Evolutionary conservation across 1,140 invertebrate species (phyloP).

Genomic region (Coelopa frigida): DNA sequence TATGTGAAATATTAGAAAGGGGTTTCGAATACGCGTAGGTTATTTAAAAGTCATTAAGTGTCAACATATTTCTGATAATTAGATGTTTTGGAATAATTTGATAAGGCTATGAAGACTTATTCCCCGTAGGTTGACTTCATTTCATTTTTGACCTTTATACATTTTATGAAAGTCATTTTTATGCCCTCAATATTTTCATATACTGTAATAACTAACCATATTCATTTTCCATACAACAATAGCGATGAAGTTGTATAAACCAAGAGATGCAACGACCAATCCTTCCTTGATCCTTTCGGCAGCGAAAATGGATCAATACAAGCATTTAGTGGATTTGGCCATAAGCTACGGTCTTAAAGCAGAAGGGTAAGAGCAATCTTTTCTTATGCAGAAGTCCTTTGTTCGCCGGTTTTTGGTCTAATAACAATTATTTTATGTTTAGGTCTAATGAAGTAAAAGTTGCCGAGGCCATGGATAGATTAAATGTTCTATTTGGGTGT

Average conservation of each 20-base stretch:
- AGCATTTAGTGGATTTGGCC: conserved; percentile 80
- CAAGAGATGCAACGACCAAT: conserved; percentile 99
- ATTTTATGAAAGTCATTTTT: too few species aligned
- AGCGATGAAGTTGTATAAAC: conserved; percentile 96
- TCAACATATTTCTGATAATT: too few species aligned
- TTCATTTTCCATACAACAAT: too few species aligned
- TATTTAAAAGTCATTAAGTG: too few species aligned
- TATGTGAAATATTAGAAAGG: too few species aligned
- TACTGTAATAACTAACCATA: too few species aligned
- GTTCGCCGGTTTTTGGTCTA: neutral
- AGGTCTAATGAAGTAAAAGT: conserved; percentile 65
- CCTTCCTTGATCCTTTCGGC: conserved; percentile 94
- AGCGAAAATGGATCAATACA: conserved; percentile 85
- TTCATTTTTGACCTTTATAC: too few species aligned
- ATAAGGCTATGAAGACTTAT: too few species aligned
- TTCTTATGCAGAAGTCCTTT: neutral
- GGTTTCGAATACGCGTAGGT: too few species aligned
- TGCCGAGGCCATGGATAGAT: conserved; percentile 78
- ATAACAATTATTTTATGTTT: conserved; percentile 9
- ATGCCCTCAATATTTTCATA: too few species aligned
- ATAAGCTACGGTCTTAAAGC: conserved; percentile 74
- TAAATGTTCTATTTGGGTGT: conserved; percentile 91
- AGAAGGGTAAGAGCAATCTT: conserved; percentile 51
- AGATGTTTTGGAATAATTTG: too few species aligned
- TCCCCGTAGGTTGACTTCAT: too few species aligned